phyloP scores from a whole-genome alignment of 2,797 vertebrate genomes.

The Sarcophilus harrisii region DNA sequence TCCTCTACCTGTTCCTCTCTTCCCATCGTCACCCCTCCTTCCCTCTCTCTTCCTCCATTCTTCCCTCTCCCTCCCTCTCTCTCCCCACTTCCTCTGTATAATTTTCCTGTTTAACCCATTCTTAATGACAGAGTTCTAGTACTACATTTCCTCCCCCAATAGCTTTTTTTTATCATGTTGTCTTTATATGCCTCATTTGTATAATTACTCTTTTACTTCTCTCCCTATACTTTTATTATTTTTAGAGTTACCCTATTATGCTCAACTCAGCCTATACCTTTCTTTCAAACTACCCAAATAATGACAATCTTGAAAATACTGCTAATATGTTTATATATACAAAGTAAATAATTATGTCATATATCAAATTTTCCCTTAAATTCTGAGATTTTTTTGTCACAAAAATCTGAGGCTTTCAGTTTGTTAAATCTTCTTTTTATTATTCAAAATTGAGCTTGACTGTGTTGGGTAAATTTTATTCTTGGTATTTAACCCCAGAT shows the following conservation, averaged over 20 bases:
- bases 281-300: not conserved
- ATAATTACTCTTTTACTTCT: not conserved
- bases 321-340: not conserved
- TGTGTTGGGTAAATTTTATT: not conserved
- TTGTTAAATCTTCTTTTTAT: not conserved
- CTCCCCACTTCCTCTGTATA: no score
- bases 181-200: not conserved
- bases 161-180: not conserved
- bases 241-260: not conserved
- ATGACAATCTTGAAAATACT: not conserved
- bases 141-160: no score
- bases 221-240: no score
- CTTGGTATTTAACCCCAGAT: not conserved
- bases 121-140: not conserved
- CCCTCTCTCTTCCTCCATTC: no score
- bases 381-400: not conserved
- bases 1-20: not conserved
- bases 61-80: not conserved
- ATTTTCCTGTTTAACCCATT: not conserved
- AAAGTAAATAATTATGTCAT: not conserved
- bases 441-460: not conserved
- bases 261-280: not conserved
- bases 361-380: not conserved
- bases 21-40: no score
- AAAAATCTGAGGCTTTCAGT: not conserved